These are phyloP conservation scores for Phalacrocorax carbo DNA, from an alignment of 2,113 vertebrate species.

Conservation along the genomic window DNA sequence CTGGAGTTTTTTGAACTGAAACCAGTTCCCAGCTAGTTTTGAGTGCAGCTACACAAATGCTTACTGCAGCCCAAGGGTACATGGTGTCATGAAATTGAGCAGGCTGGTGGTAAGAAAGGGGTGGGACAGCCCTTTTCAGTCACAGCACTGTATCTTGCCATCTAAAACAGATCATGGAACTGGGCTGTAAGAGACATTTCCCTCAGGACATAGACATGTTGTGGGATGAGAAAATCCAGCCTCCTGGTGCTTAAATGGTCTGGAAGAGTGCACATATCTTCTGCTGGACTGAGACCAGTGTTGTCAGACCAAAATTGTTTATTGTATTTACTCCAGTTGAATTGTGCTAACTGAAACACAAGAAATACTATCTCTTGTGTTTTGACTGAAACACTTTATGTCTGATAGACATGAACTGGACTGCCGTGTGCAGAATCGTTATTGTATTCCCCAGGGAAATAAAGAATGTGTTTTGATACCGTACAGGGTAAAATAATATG, in stretches of 20 bases:
- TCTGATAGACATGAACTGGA: neutral
- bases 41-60: neutral
- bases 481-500: neutral
- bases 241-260: neutral
- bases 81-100: neutral
- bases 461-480: neutral
- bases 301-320: neutral
- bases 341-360: neutral
- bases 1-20: neutral
- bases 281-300: neutral
- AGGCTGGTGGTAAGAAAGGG: neutral
- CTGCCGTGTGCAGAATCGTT: neutral
- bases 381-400: neutral
- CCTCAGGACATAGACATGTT: neutral
- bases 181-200: neutral
- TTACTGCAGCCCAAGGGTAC: neutral
- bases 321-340: neutral
- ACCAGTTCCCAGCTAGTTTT: neutral
- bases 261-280: neutral
- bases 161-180: neutral
- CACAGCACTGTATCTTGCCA: neutral
- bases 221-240: neutral
- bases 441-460: neutral
- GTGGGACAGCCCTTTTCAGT: neutral
- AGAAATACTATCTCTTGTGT: neutral